Base-by-base conservation (phyloP, 2,113 vertebrate species). In the Triplophysa tibetana region DNA sequence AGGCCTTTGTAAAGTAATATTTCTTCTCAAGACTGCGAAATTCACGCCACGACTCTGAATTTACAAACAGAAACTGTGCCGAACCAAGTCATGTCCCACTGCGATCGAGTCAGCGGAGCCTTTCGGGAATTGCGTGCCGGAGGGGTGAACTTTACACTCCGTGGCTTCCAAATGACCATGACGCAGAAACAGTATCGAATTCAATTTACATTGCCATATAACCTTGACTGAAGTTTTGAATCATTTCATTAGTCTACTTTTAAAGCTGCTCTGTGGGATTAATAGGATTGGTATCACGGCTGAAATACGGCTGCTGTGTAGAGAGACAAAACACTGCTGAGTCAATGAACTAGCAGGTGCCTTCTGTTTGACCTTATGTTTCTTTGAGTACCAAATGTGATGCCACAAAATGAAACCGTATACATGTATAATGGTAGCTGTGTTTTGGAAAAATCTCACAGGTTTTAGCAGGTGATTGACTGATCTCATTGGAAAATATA, bases 161-260 rank as follows among this genome's bases (percentile, higher is more conserved):
- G 85, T 85, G 86, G 83, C 81, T 88, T 86, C 87, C 84, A 90
- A 88, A 88, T 75, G 82, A 81, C 88, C 83, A 85, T 82, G 78
- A 85, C 82, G 76, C 85, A 82, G 82, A 54, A 75, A 73, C 77
- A 63, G 82, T 86, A 88, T 89, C 84, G 86, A 91, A 92, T 91
- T 87, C 81, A 89, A 90, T 91, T 90, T 88, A 83, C 85, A 87
- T 89, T 86, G 85, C 86, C 75, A 62, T 43, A 69, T 88, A 90
- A 89, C 90, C 90, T 91, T 92, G 89, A 88, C 88, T 84, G 82
- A 87, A 89, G 83, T 88, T 91, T 87, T 75, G 81, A 89, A 88
- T 90, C 87, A 89, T 89, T 86, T 86, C 86, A 93, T 92, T 89
- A 90, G 84, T 88, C 84, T 75, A 79, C 84, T 56, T 73, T 87